Evolutionary conservation across 2,113 vertebrate genomes (phyloP).

Genomic region (Cathartes aura): DNA sequence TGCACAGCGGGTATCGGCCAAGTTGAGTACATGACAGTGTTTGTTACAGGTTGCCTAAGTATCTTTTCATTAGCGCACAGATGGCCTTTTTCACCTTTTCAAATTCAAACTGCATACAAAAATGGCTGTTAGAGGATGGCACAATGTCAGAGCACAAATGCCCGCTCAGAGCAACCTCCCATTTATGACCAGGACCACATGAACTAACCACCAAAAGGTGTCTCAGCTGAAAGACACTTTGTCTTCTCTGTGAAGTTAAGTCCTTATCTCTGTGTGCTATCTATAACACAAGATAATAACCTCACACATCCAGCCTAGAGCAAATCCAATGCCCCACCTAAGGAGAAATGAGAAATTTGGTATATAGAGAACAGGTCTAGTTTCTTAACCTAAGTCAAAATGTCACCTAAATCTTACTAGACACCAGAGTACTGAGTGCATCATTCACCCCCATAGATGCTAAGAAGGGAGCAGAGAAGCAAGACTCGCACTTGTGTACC

Average conservation of each 20-base stretch:
- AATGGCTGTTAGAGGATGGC: background rate
- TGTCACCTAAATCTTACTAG: background rate
- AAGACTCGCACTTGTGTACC: background rate
- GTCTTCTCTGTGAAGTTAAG: background rate
- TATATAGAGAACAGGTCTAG: background rate
- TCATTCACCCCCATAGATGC: background rate
- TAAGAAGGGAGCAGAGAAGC: background rate
- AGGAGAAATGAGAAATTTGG: background rate
- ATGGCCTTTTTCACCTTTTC: background rate
- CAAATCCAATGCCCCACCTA: background rate
- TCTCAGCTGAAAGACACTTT: background rate
- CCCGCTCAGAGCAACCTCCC: background rate
- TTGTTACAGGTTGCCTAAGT: background rate
- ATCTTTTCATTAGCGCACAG: background rate
- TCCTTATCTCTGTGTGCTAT: background rate
- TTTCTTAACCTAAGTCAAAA: background rate
- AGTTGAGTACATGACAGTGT: background rate
- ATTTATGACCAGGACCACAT: background rate
- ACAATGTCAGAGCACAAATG: background rate
- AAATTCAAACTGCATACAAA: background rate
- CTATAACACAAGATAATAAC: background rate
- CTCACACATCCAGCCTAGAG: background rate
- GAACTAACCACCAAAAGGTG: background rate
- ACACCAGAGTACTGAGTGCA: fast-evolving
- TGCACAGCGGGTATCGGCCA: background rate